Conservation (phyloP, 2,113 vertebrate species). For the Chlorodrepanis virens region DNA sequence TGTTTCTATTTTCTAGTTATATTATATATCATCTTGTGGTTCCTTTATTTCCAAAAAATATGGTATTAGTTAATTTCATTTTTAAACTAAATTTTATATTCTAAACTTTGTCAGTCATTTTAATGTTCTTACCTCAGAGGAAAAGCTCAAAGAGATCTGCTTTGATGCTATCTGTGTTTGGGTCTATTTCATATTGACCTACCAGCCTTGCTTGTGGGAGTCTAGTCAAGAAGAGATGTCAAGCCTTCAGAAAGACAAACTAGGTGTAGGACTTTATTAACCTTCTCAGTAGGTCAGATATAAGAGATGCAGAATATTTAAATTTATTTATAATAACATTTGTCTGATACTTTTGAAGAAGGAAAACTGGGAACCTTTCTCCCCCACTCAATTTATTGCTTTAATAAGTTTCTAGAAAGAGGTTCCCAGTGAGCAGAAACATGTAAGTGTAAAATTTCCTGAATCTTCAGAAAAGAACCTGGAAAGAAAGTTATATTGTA, state of each 20-base stretch:
- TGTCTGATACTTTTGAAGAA: background rate
- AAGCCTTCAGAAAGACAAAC: background rate
- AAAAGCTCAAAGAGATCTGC: background rate
- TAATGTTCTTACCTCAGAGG: background rate
- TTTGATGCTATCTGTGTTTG: background rate
- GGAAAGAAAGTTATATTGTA: slow-evolving; percentile 10
- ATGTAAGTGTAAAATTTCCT: background rate
- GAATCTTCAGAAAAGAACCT: background rate
- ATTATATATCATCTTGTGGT: background rate
- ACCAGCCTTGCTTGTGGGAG: background rate
- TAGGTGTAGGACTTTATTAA: background rate
- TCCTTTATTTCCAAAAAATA: background rate
- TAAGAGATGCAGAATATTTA: background rate
- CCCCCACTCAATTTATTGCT: background rate
- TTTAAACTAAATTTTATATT: background rate
- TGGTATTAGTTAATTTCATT: background rate
- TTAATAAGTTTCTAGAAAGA: background rate
- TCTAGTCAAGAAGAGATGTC: background rate
- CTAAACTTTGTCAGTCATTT: background rate
- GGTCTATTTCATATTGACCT: background rate
- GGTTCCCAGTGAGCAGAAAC: background rate
- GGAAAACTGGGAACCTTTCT: background rate
- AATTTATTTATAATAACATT: background rate
- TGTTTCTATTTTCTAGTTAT: background rate
- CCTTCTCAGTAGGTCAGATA: background rate